These are phyloP conservation scores for Hemicentrotus pulcherrimus DNA, from an alignment of 35 echinoderm and acorn worm genomes.

Conservation along the genomic window DNA sequence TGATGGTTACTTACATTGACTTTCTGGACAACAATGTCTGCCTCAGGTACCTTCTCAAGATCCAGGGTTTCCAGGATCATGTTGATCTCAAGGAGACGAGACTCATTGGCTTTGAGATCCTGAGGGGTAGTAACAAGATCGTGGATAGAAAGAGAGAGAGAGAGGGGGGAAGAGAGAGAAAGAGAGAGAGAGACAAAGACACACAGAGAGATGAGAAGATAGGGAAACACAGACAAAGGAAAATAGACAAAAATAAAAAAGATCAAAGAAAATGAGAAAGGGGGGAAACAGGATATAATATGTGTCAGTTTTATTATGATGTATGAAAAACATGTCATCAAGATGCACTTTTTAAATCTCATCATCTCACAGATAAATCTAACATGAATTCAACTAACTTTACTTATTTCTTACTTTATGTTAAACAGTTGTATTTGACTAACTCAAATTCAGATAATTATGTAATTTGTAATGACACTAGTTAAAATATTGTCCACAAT, in stretches of 20 bases:
- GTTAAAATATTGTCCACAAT: background rate
- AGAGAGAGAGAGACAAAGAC: background rate
- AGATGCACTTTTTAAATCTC: too few species aligned
- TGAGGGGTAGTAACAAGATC: background rate
- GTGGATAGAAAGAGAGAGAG: background rate
- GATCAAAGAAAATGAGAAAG: too few species aligned
- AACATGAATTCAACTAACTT: too few species aligned
- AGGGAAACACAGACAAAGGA: background rate
- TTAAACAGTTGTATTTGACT: background rate
- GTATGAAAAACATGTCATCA: too few species aligned
- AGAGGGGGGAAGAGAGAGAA: background rate
- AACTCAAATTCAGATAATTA: background rate
- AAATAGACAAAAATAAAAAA: too few species aligned
- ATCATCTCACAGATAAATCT: too few species aligned
- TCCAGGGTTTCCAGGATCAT: conserved; percentile 66
- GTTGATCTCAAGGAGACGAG: conserved; percentile 96
- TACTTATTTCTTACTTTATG: too few species aligned
- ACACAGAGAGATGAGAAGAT: background rate
- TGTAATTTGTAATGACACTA: background rate
- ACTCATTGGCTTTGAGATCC: conserved; percentile 95
- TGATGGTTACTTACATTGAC: conserved; percentile 70
- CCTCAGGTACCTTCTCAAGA: conserved; percentile 80
- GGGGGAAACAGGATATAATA: too few species aligned
- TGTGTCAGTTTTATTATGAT: too few species aligned
- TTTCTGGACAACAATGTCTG: conserved; percentile 62